Base-by-base conservation (phyloP, 2,113 vertebrate genomes). In the Grammomys dolichurus region DNA sequence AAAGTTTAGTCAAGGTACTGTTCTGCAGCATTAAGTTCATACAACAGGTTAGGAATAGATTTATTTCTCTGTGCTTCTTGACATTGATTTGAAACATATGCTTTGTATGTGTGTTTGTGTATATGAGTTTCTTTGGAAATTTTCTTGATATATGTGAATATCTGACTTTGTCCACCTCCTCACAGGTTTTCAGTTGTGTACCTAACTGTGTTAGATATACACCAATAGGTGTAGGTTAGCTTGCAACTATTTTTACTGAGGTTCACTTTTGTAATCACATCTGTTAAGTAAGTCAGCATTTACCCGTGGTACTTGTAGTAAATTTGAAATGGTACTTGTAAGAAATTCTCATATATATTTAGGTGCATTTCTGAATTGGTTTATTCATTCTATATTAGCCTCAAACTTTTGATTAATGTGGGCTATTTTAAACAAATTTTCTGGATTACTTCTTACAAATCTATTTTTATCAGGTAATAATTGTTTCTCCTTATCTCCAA, bases 331-430 rank as follows among this genome's bases (percentile, higher is more conserved):
- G 28, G 8, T 12, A 31, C 89, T 85, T 28, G 58, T 33, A n/a
- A 24, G 82, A 75, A 90, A 88, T 91, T 80, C 36, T 31, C 26
- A 9, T 78, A 60, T 46, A 48, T 33, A 69, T n/a, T 63, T 73
- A 36, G 17, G 19, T 91, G 33, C 89, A 17, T 82, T 87, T 95
- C 16, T 80, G 43, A 87, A 93, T 60, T 73, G 8, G 16, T 51
- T 89, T 67, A 10, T 82, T 48, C 60, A 65, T 17, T 72, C 60
- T 76, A 4, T 56, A 31, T 31, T 82, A 56, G 24, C 14, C 31
- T 88, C 60, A 65, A 43, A 73, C 33, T 73, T 91, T 96, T 36
- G 69, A 77, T 86, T 92, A 78, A 14, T 81, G 11, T 33, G 69
- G 22, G 0, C 92, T 56, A 46, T 81, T 90, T 94, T 69, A 81